A percentile compares a stretch with the other conserved stretches of the same genome.
Conservation (phyloP, 2,888 invertebrate species). For the Megalurothrips usitatus region DNA sequence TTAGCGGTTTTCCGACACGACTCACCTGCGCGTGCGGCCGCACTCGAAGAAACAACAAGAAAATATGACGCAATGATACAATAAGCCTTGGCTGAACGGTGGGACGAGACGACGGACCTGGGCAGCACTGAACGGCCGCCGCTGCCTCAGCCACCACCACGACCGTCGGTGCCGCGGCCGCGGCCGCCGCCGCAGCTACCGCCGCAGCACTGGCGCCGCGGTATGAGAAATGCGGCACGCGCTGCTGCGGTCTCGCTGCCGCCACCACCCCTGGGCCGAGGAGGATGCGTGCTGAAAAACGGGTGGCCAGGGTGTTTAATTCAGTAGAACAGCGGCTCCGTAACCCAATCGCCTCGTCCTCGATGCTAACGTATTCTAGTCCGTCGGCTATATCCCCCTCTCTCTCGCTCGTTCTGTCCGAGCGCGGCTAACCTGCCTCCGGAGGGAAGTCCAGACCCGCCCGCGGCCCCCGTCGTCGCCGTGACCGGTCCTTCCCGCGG, state of each 20-base stretch:
- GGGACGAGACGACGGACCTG: background rate
- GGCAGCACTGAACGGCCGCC: background rate
- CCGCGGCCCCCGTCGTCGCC: background rate
- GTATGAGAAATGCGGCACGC: background rate
- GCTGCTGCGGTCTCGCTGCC: background rate
- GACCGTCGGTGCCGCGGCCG: background rate
- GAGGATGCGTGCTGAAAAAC: background rate
- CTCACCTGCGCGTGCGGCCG: background rate
- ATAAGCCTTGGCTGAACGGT: background rate
- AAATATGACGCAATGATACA: background rate
- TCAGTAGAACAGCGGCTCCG: background rate
- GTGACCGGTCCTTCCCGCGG: background rate
- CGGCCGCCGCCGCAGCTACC: background rate
- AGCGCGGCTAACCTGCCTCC: no score
- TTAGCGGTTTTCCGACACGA: no score
- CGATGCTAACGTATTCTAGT: no score
- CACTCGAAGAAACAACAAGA: background rate
- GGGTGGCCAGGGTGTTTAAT: background rate
- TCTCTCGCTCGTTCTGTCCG: no score
- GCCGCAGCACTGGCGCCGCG: background rate
- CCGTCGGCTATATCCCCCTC: background rate
- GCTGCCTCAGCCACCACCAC: background rate
- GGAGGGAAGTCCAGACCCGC: no score
- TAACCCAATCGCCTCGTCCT: no score
- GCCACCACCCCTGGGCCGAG: background rate